phyloP scores from a whole-genome alignment of 2,113 vertebrate species.

The Cololabis saira region DNA sequence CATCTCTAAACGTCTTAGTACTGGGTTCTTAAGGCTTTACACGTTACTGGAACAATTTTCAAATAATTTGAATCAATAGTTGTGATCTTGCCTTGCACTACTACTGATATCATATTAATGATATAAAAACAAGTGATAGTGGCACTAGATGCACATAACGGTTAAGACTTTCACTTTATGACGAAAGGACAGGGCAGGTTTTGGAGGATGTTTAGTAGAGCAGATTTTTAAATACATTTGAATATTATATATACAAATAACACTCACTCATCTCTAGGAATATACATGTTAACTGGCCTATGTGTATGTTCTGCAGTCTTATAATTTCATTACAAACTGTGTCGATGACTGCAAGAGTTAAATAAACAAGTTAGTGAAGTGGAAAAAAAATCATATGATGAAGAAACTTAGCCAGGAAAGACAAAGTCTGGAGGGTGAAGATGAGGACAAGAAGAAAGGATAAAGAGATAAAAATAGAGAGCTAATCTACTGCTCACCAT shows the following conservation, averaged over 20 bases:
- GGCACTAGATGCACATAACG: background rate
- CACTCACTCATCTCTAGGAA: background rate
- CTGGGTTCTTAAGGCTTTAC: constrained; percentile 19
- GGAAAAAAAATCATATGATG: constrained; percentile 66
- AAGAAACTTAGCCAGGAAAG: constrained; percentile 42
- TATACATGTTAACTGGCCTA: background rate
- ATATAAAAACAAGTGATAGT: constrained; percentile 4
- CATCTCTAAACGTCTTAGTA: background rate
- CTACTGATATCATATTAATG: background rate
- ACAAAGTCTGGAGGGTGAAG: constrained; percentile 45
- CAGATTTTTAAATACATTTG: background rate
- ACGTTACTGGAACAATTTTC: constrained; percentile 11
- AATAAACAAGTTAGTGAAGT: constrained; percentile 40
- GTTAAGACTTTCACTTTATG: background rate
- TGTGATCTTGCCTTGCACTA: constrained; percentile 7
- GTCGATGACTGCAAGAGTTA: constrained; percentile 32
- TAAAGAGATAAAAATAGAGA: constrained; percentile 44
- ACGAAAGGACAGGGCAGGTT: background rate
- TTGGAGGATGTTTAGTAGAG: background rate
- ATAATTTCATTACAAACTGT: constrained; percentile 7
- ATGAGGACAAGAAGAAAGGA: constrained; percentile 56
- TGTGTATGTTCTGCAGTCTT: background rate
- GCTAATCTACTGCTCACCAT: constrained; percentile 86
- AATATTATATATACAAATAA: constrained; percentile 3
- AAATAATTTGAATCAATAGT: background rate